Evolutionary conservation across 2,797 vertebrate species (phyloP).

Genomic region (Melanotaenia parkinsoni): DNA sequence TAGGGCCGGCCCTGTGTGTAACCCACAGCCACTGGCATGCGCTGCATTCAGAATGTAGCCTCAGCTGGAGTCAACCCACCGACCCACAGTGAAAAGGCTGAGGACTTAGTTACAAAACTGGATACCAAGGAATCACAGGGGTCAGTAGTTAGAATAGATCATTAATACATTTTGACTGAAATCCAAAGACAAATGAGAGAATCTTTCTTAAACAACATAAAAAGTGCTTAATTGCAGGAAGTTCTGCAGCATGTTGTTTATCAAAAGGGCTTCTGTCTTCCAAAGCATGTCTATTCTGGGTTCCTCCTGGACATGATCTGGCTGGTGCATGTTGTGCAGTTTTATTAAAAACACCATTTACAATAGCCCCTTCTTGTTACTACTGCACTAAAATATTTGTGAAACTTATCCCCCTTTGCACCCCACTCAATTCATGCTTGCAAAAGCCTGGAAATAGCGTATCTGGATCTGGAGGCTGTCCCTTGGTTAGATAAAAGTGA

Average conservation of each 20-base stretch:
- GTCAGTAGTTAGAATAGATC: not conserved
- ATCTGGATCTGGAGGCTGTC: not conserved
- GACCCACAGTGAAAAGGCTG: not conserved
- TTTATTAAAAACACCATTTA: not conserved
- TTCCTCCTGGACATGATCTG: not conserved
- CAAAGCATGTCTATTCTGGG: not conserved
- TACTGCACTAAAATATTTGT: not conserved
- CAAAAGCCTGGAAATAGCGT: not conserved
- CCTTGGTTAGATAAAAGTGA: not conserved
- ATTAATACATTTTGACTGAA: not conserved
- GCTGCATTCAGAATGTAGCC: slow-evolving; percentile 19
- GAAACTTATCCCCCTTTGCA: not conserved
- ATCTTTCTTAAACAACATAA: rapidly evolving
- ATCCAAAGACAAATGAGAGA: not conserved
- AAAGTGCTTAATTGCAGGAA: not conserved
- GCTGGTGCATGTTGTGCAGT: not conserved
- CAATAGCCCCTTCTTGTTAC: not conserved
- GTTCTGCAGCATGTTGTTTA: not conserved
- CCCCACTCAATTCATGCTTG: not conserved
- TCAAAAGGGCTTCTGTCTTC: not conserved
- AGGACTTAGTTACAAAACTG: not conserved
- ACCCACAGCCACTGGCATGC: slow-evolving; percentile 40
- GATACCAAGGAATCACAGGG: not conserved
- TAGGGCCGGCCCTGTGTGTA: no score
- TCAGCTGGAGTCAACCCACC: slow-evolving; percentile 9